Percentiles rank a stretch among this genome's conserved stretches.
These are phyloP conservation scores for Picus viridis DNA, from an alignment of 2,797 vertebrate species.

Conservation along the genomic window DNA sequence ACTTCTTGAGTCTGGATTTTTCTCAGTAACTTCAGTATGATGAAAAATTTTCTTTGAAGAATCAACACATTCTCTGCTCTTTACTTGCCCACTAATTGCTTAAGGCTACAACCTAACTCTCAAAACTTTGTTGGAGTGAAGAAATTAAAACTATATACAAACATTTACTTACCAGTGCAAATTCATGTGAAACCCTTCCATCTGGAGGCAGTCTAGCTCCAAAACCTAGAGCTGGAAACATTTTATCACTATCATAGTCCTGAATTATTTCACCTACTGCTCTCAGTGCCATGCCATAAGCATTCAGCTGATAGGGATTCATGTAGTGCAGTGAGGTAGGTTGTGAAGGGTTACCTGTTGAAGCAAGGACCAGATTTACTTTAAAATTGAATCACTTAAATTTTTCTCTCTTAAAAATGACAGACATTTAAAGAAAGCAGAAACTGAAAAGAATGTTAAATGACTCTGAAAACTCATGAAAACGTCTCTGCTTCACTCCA, in stretches of 20 bases:
- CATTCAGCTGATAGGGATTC: slow-evolving; percentile 96
- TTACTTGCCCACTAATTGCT: background rate
- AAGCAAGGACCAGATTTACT: slow-evolving; percentile 17
- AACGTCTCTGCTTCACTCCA: background rate
- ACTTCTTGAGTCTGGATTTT: background rate
- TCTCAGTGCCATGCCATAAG: slow-evolving; percentile 96
- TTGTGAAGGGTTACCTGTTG: slow-evolving; percentile 93
- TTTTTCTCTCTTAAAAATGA: background rate
- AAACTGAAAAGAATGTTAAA: background rate
- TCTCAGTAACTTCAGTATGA: background rate
- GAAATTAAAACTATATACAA: background rate
- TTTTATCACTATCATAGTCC: slow-evolving; percentile 98
- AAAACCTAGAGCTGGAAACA: slow-evolving; percentile 97
- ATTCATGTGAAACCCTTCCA: slow-evolving; percentile 95
- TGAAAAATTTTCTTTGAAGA: background rate
- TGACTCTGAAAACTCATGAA: background rate
- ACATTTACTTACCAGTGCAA: slow-evolving; percentile 89
- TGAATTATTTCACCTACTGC: slow-evolving; percentile 98
- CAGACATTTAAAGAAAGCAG: background rate
- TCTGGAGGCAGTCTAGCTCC: slow-evolving; percentile 97
- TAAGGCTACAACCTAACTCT: background rate
- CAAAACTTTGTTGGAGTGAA: background rate
- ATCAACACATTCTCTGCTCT: background rate
- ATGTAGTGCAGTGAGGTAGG: slow-evolving; percentile 98
- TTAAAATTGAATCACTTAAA: background rate